These are phyloP conservation scores for Proisotoma minuta DNA, from an alignment of 2,888 invertebrate genomes.

Conservation along the genomic window DNA sequence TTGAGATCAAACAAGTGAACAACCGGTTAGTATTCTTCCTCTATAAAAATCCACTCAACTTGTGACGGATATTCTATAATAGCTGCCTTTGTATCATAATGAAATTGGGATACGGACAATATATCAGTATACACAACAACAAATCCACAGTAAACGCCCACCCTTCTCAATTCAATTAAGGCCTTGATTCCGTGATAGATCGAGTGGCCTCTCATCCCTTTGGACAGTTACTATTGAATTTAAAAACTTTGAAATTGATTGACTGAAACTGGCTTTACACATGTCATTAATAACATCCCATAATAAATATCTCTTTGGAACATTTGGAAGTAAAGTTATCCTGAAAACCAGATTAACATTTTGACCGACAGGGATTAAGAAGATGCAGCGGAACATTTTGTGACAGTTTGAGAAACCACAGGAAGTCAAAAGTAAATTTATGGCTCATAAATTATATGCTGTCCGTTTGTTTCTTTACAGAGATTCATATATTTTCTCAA, in stretches of 20 bases:
- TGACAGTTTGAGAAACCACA: slow-evolving; percentile 26
- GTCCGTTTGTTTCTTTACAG: slow-evolving; percentile 39
- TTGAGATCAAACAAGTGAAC: no score
- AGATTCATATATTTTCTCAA: slow-evolving; percentile 19
- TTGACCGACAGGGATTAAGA: background rate
- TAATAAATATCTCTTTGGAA: background rate
- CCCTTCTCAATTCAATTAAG: slow-evolving; percentile 13
- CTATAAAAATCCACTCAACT: no score
- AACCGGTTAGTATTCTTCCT: no score
- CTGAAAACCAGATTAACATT: slow-evolving; percentile 1
- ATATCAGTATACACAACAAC: no score
- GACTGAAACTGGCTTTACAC: background rate
- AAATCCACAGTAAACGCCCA: slow-evolving; percentile 5
- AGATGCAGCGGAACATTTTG: slow-evolving; percentile 7
- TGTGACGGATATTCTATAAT: background rate
- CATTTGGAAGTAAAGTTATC: background rate
- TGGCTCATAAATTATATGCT: slow-evolving; percentile 39
- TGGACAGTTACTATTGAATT: no score
- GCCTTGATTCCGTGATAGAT: no score
- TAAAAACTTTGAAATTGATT: no score
- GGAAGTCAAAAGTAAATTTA: slow-evolving; percentile 40
- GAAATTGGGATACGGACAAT: no score
- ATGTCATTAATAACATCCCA: background rate
- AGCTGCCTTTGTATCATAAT: slow-evolving; percentile 6
- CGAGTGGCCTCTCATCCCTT: no score